Evolutionary conservation across 2,888 invertebrate species (phyloP), one percentile per base, ranked within the genome.

Genomic region (Troilus luridus): DNA sequence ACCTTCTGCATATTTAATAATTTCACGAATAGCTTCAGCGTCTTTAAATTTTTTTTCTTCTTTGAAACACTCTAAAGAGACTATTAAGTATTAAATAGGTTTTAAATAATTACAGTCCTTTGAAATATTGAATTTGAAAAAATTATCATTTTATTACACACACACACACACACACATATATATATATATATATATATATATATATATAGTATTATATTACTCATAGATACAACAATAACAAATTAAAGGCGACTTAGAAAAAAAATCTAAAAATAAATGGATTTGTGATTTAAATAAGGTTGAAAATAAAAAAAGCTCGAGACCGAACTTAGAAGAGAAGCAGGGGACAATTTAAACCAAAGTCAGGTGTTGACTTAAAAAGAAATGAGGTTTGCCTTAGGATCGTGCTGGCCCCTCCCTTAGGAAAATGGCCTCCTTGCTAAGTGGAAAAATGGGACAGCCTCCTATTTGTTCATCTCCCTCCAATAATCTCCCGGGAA

Each of bases 321-420:
- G 21, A 27, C 6, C 54, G 54, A 81, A 9, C 54, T 54, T 12
- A 7, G n/a, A 21, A 21, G 0, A 10, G 10, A 9, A 67, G 54
- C 17, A 1, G 14, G 54, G 81, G 81, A 81, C 81, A 81, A 81
- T 81, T 81, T 81, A 81, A 19, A 5, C 54, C 54, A 41, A 81
- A 81, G 21, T 19, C 81, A 54, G 81, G 81, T 88, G 88, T 88
- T 88, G 88, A 88, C 88, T 88, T 88, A 62, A 88, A 88, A 88
- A 88, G 88, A 88, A 88, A 88, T 88, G 88, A 88, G 88, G 88
- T 88, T 88, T 88, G 62, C 88, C 81, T 81, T 54, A 54, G 54
- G 81, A 56, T 81, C 24, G 21, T 19, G 67, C 24, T 67, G 41
- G 81, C 81, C 54, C 81, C 54, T 81, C 81, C 41, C 81, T 81